phyloP scores from a whole-genome alignment of 2,113 vertebrate species.

The Tychaedon coryphoeus region DNA sequence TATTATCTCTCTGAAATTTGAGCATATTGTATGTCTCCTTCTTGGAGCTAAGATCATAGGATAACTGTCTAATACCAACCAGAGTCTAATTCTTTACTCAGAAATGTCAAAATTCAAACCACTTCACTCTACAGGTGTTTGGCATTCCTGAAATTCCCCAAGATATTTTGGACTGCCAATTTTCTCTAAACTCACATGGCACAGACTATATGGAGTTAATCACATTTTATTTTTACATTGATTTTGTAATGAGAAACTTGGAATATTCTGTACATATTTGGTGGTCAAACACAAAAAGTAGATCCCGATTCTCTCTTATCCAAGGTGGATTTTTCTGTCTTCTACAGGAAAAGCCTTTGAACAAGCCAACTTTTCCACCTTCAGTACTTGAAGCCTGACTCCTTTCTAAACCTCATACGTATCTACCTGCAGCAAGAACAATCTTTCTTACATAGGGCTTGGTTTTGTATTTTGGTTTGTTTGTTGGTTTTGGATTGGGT shows the following conservation, averaged over 20 bases:
- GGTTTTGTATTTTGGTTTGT: not conserved
- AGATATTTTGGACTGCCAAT: not conserved
- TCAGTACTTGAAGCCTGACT: not conserved
- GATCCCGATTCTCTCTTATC: not conserved
- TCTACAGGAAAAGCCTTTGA: not conserved
- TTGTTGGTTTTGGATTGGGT: not conserved
- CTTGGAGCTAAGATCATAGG: not conserved
- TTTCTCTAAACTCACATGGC: fast-evolving
- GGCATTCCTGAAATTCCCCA: not conserved
- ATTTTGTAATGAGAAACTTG: not conserved
- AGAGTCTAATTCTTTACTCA: not conserved
- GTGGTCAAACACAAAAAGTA: not conserved
- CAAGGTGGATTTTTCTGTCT: not conserved
- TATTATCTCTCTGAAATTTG: not conserved
- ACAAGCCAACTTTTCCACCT: not conserved
- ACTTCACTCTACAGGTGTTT: not conserved
- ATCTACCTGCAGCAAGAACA: not conserved
- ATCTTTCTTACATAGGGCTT: fast-evolving
- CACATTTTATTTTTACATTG: not conserved
- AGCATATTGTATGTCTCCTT: not conserved
- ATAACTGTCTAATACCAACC: not conserved
- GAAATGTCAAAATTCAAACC: not conserved
- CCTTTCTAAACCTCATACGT: fast-evolving
- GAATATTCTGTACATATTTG: not conserved
- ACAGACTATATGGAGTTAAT: fast-evolving